Conservation (phyloP, 35 echinoderm and acorn worm species). For the Diadema setosum region DNA sequence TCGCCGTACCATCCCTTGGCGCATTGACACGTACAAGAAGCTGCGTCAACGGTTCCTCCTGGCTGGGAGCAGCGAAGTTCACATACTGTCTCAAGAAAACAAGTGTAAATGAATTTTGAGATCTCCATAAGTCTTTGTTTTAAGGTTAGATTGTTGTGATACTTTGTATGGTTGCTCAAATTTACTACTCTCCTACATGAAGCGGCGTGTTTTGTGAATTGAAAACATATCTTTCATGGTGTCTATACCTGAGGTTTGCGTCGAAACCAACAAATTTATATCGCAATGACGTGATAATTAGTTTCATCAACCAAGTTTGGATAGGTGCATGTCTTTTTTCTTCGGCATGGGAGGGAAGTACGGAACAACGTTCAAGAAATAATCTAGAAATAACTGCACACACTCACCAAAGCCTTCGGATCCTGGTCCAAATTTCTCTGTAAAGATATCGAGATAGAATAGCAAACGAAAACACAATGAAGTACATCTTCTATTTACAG, state of each 20-base stretch:
- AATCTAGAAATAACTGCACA: background rate
- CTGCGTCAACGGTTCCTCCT: constrained; percentile 30
- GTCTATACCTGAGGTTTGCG: too few species aligned
- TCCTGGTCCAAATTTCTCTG: constrained; percentile 61
- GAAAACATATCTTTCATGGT: too few species aligned
- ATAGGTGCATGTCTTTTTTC: background rate
- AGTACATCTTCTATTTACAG: too few species aligned
- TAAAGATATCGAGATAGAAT: background rate
- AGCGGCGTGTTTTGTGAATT: too few species aligned
- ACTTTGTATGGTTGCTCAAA: too few species aligned
- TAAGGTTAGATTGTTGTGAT: too few species aligned
- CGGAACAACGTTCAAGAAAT: background rate
- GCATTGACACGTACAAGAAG: constrained; percentile 35
- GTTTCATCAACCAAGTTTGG: background rate
- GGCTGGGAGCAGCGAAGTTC: constrained; percentile 36
- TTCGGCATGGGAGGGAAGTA: background rate
- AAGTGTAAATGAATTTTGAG: background rate
- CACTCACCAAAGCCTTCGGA: constrained; percentile 65
- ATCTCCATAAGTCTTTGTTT: background rate
- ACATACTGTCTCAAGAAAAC: constrained; percentile 18
- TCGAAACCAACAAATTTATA: background rate
- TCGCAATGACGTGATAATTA: background rate
- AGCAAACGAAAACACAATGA: background rate
- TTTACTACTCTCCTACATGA: too few species aligned
- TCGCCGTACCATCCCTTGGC: constrained; percentile 45